Evolutionary conservation across 2,797 vertebrate genomes (phyloP).

Genomic region (Sebastes matsubarae): DNA sequence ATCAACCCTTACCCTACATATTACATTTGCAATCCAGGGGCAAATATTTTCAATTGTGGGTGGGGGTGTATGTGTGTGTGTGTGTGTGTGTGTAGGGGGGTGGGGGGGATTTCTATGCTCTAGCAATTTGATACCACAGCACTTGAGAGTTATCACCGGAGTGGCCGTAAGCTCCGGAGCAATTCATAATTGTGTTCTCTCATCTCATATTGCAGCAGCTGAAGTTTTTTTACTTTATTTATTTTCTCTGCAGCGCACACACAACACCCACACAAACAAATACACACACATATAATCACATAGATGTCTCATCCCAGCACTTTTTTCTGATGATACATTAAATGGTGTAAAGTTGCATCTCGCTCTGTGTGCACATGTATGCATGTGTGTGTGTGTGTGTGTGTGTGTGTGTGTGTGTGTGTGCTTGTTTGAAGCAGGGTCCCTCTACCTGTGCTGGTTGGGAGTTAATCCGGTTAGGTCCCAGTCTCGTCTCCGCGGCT

Average conservation of each 20-base stretch:
- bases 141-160: constrained; percentile 70
- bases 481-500: constrained; percentile 65
- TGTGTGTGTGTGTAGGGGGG: background rate
- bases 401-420: constrained; percentile 39
- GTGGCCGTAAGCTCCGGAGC: constrained; percentile 76
- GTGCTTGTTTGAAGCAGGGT: constrained; percentile 62
- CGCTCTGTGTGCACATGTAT: constrained; percentile 59
- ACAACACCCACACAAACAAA: constrained; percentile 29
- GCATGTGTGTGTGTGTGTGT: constrained; percentile 31
- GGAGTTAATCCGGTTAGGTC: constrained; percentile 92
- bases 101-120: constrained; percentile 48
- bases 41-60: constrained; percentile 78
- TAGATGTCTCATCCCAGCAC: constrained; percentile 68
- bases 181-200: constrained; percentile 81
- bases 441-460: constrained; percentile 79
- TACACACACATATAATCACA: constrained; percentile 44
- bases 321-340: constrained; percentile 82
- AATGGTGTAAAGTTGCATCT: constrained; percentile 86
- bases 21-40: constrained; percentile 76
- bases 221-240: constrained; percentile 70
- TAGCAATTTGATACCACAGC: constrained; percentile 71
- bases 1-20: constrained; percentile 72
- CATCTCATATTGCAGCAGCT: constrained; percentile 78
- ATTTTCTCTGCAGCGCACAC: constrained; percentile 46
- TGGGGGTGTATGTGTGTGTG: background rate